Conservation (phyloP, 2,888 invertebrate genomes). For the Drosophila greeni region DNA sequence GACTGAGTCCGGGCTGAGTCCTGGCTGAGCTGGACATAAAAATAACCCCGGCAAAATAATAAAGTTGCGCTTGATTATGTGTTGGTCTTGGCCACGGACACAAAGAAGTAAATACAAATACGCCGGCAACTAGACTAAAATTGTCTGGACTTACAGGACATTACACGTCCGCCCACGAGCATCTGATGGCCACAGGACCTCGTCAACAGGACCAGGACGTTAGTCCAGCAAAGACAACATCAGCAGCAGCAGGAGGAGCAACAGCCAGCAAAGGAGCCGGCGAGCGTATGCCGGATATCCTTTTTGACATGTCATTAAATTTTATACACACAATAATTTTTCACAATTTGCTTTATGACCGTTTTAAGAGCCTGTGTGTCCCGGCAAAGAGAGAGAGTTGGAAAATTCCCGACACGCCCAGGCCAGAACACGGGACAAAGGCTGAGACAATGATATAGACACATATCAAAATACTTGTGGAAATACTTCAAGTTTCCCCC, state of each 20-base stretch:
- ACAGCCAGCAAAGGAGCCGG: constrained; percentile 16
- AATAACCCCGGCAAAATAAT: constrained; percentile 60
- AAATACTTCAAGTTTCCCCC: constrained; percentile 21
- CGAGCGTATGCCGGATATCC: constrained; percentile 71
- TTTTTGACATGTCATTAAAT: constrained; percentile 75
- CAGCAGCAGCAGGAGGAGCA: constrained; percentile 15
- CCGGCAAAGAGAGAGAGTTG: constrained; percentile 31
- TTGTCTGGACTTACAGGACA: constrained; percentile 70
- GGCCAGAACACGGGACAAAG: constrained; percentile 23
- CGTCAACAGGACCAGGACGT: constrained; percentile 12
- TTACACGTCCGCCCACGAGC: constrained; percentile 55
- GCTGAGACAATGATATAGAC: constrained; percentile 32
- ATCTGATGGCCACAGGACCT: constrained; percentile 39
- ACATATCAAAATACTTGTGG: constrained; percentile 19
- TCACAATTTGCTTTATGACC: constrained; percentile 73
- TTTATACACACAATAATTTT: constrained; percentile 74
- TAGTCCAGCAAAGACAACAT: constrained; percentile 4
- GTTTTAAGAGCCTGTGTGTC: constrained; percentile 63
- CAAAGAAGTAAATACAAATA: constrained; percentile 64
- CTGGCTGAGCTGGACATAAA: constrained; percentile 43
- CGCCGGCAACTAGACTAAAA: constrained; percentile 69
- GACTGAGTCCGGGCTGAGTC: constrained; percentile 6
- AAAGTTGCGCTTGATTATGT: constrained; percentile 73
- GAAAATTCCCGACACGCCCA: constrained; percentile 51
- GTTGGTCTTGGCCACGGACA: constrained; percentile 27